Conservation (phyloP, 2,888 invertebrate genomes). For the Microctonus hyperodae region DNA sequence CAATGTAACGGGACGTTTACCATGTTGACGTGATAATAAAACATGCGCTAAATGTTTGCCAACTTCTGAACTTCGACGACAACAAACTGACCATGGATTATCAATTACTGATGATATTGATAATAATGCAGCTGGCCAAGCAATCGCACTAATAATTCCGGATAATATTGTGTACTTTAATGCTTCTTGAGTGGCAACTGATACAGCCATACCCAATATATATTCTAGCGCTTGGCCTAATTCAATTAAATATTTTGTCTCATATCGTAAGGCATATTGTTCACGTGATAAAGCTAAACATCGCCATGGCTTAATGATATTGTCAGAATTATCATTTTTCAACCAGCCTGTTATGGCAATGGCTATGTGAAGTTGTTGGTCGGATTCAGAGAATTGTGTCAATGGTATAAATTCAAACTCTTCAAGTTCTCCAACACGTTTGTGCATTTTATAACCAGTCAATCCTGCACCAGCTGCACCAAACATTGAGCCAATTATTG, state of each 20-base stretch:
- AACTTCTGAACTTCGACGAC: conserved; percentile 67
- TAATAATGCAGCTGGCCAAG: conserved; percentile 71
- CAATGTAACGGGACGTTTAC: conserved; percentile 71
- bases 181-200: conserved; percentile 70
- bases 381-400: conserved; percentile 50
- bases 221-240: conserved; percentile 71
- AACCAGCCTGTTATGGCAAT: conserved; percentile 74
- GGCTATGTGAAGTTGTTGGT: conserved; percentile 67
- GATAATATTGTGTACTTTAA: conserved; percentile 71
- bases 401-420: conserved; percentile 72
- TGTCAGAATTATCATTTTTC: conserved; percentile 63
- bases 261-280: conserved; percentile 72
- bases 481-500: conserved; percentile 70
- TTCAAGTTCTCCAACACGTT: conserved; percentile 72
- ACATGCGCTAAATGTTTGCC: conserved; percentile 72
- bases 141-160: conserved; percentile 71
- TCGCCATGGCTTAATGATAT: conserved; percentile 67
- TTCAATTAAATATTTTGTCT: conserved; percentile 68
- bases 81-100: conserved; percentile 75
- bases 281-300: conserved; percentile 67
- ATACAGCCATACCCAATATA: conserved; percentile 67
- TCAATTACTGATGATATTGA: conserved; percentile 68
- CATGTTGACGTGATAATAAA: conserved; percentile 69
- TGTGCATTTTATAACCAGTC: conserved; percentile 74
- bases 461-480: conserved; percentile 75